Conservation (phyloP, 1,140 invertebrate genomes). For the Antheraea mylitta region DNA sequence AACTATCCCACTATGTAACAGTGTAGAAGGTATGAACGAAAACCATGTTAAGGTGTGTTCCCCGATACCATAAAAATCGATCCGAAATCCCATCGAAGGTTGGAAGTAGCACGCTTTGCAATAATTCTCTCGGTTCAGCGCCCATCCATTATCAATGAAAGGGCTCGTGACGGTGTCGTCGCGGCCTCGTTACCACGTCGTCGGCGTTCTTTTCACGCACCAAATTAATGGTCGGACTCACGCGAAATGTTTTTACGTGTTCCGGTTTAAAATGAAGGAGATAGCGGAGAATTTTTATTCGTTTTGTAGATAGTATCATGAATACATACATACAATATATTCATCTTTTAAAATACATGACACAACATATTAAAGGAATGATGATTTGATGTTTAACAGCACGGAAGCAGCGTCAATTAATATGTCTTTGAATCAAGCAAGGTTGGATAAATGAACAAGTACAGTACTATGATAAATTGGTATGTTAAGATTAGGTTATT, state of each 20-base stretch:
- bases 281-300: neutral
- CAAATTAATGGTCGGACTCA: conserved; percentile 66
- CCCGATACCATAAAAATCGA: conserved; percentile 2
- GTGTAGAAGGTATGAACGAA: neutral
- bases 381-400: too few relatives aligned
- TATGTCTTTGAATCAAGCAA: too few relatives aligned
- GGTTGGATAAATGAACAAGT: too few relatives aligned
- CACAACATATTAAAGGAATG: too few relatives aligned
- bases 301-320: neutral
- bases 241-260: conserved; percentile 51
- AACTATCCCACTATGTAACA: neutral
- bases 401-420: too few relatives aligned
- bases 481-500: too few relatives aligned
- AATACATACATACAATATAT: too few relatives aligned
- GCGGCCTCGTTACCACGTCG: conserved; percentile 14
- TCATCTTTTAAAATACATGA: too few relatives aligned
- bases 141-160: conserved; percentile 24
- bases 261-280: conserved; percentile 11
- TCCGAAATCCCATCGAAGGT: neutral
- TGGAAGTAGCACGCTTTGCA: conserved; percentile 6
- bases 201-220: conserved; percentile 63
- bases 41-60: neutral
- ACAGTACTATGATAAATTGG: too few relatives aligned
- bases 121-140: conserved; percentile 14
- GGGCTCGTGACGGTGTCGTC: conserved; percentile 16